Percentiles rank a stretch among this genome's conserved stretches.
phyloP scores from a whole-genome alignment of 2,113 vertebrate species.

The Micromys minutus region DNA sequence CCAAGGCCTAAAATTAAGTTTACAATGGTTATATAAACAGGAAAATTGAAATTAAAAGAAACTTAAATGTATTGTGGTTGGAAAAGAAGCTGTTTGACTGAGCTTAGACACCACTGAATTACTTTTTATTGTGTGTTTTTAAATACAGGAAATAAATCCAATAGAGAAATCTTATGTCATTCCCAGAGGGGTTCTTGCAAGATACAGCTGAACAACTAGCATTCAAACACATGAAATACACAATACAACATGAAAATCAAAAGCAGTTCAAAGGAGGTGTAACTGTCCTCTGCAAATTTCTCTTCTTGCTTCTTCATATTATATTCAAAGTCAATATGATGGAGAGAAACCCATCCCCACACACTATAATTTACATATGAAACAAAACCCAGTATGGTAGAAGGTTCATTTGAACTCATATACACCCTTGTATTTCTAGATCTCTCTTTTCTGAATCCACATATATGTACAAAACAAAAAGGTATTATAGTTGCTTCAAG shows the following conservation, averaged over 20 bases:
- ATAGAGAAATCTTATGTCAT: constrained; percentile 56
- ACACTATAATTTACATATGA: not conserved
- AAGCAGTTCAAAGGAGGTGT: constrained; percentile 71
- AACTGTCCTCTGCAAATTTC: constrained; percentile 70
- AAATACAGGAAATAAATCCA: constrained; percentile 76
- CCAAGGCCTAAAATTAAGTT: constrained; percentile 63
- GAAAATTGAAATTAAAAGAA: constrained; percentile 62
- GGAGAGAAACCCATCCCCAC: constrained; percentile 14
- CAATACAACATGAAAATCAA: constrained; percentile 78
- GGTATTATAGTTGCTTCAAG: constrained; percentile 48
- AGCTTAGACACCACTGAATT: constrained; percentile 63
- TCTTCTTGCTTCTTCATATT: constrained; percentile 76
- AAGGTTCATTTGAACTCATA: constrained; percentile 43
- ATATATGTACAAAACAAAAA: constrained; percentile 11
- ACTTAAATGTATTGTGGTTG: constrained; percentile 48
- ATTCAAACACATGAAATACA: constrained; percentile 75
- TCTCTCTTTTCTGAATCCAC: not conserved
- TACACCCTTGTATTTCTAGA: not conserved
- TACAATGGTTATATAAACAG: constrained; percentile 55
- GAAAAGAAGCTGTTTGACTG: constrained; percentile 54
- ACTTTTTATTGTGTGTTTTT: constrained; percentile 60
- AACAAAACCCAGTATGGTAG: constrained; percentile 49
- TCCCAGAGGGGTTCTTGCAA: constrained; percentile 59
- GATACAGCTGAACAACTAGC: constrained; percentile 62
- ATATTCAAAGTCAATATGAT: constrained; percentile 76